phyloP scores from a whole-genome alignment of 2,888 invertebrate species.

The Diarsia rubi region DNA sequence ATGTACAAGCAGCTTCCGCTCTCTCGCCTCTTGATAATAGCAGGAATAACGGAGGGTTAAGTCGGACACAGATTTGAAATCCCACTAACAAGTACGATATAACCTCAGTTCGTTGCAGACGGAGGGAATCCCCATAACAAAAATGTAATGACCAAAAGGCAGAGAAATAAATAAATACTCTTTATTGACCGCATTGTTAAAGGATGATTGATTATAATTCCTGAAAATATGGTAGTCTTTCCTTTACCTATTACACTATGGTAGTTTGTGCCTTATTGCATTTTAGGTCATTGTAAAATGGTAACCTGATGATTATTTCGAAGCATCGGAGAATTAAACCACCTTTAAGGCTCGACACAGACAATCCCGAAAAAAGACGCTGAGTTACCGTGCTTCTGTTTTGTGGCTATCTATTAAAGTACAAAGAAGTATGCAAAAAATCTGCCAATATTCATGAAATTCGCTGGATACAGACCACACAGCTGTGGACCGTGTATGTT shows the following conservation, averaged over 20 bases:
- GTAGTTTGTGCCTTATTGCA: conserved; percentile 21
- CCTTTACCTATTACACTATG: conserved; percentile 23
- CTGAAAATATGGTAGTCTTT: conserved; percentile 34
- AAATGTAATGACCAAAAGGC: neutral
- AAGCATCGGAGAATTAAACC: neutral
- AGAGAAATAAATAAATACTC: neutral
- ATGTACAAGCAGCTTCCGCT: neutral
- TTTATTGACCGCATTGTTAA: conserved; percentile 30
- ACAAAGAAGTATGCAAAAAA: neutral
- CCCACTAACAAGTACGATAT: neutral
- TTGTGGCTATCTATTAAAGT: neutral
- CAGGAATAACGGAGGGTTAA: neutral
- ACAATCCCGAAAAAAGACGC: neutral
- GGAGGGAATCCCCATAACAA: neutral
- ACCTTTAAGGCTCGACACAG: neutral
- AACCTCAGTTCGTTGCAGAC: neutral
- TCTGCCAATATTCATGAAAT: neutral
- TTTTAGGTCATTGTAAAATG: conserved; percentile 21
- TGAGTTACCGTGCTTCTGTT: neutral
- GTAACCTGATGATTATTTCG: conserved; percentile 22
- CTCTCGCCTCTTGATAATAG: neutral
- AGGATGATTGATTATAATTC: conserved; percentile 37
- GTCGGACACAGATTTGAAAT: neutral
- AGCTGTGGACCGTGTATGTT: neutral
- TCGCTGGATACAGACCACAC: neutral